Evolutionary conservation across 2,113 vertebrate species (phyloP), one percentile per base, ranked within the genome.

Genomic region (Charina bottae): DNA sequence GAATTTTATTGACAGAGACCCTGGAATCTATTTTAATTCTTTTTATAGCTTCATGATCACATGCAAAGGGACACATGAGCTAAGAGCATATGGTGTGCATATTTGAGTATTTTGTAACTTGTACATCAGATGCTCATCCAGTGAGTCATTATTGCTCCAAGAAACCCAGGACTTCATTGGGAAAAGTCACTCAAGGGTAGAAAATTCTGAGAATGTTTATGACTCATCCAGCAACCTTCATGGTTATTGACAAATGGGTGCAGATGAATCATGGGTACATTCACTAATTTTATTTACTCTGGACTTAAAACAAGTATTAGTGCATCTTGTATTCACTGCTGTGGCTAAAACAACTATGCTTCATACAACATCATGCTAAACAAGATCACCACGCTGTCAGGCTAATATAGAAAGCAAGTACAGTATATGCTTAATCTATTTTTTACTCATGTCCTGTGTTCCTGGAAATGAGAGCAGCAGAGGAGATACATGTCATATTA

Each of bases 161-260:
- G 53, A 88, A 92, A 89, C 87, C 85, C 87, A 90, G 88, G 85
- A 87, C 55, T 91, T 88, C 91, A 94, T 91, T 83, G 33, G 87
- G 33, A 92, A 94, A 88, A 93, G 26, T 58, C 89, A 28, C 83
- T 42, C 90, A 49, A 92, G 89, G 88, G 90, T 26, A 89, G 86
- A 23, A 55, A 91, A 62, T 87, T 87, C 56, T 0, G 0, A 85
- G 62, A 92, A 68, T 85, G n/a, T 83, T 90, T 91, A 84, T 92
- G 87, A 89, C n/a, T 92, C 56, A 92, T 84, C 46, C 78, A 94
- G 89, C 85, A 90, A 94, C 19, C 58, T 64, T 88, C 85, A 89
- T 60, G 89, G 62, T 90, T 94, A 92, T 86, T 90, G 93, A 85
- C 58, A 54, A 95, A 93, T 87, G 87, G 91, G 4, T 89, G 68